These are phyloP conservation scores for Sphaeridia pumilis DNA, from an alignment of 2,888 invertebrate species.

Conservation along the genomic window DNA sequence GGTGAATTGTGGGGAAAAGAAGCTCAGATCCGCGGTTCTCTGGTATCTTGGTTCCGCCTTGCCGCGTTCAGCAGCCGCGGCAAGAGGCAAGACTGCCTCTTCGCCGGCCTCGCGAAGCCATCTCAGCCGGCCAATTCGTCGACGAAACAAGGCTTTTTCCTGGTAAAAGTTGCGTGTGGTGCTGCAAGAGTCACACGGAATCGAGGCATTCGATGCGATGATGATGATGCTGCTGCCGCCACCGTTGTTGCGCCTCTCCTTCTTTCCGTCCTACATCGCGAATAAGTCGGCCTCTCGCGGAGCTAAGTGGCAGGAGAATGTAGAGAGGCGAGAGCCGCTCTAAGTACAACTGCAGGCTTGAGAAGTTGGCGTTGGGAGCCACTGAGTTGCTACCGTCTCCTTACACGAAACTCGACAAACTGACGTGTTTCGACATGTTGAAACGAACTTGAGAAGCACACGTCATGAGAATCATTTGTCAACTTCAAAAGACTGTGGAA, in stretches of 20 bases:
- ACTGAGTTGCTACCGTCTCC: neutral
- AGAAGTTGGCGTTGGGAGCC: neutral
- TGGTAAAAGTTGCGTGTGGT: too few species aligned
- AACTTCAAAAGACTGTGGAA: neutral
- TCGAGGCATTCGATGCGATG: too few species aligned
- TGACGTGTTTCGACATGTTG: slow-evolving; percentile 1
- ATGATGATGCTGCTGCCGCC: too few species aligned
- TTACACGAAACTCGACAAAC: slow-evolving; percentile 1
- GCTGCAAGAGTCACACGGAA: too few species aligned
- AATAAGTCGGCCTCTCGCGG: slow-evolving; percentile 1
- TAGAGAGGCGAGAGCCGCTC: neutral
- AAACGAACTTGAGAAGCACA: neutral
- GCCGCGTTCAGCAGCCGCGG: too few species aligned
- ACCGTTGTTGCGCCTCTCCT: neutral
- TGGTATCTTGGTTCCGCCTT: too few species aligned
- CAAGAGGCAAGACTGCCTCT: too few species aligned
- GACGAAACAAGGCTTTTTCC: too few species aligned
- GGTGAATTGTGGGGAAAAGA: too few species aligned
- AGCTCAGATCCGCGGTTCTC: too few species aligned
- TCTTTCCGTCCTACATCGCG: neutral
- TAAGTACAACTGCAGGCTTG: neutral
- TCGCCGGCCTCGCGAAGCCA: too few species aligned
- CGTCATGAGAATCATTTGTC: neutral
- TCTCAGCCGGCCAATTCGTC: too few species aligned
- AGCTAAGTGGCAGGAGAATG: neutral